Base-by-base conservation (phyloP, 2,888 invertebrate species). In the Leptogaster cylindrica region DNA sequence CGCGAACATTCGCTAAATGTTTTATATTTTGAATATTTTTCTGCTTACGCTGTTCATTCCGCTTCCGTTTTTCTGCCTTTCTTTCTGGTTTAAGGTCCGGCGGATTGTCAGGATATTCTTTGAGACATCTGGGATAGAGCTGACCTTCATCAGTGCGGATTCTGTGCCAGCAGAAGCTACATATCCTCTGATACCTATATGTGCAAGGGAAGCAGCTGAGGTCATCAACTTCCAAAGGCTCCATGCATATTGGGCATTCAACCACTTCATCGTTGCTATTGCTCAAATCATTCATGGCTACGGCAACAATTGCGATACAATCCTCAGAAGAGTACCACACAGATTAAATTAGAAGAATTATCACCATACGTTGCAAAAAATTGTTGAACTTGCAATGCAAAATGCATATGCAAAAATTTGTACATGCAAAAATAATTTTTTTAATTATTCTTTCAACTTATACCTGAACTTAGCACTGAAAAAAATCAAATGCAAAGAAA, bases 131-230 rank as follows among this genome's bases (percentile, higher is more conserved):
- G 71, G 99, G 99, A 83, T 99, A 99, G 73, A 97, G 85, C 69
- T 98, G 97, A 84, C 98, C 98, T 84, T 98, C 98, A 83, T 98
- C 97, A 77, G 97, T 97, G 79, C 97, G 89, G 82, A 99, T 96
- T 80, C 98, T 91, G 84, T 99, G 98, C 99, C 99, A 99, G 84
- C 99, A 99, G 86, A 99, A 99, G 80, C 98, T 89, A 83, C 99
- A 99, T 83, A 99, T 98, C 94, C 96, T 83, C 90, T 98, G 99
- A 85, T 99, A 99, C 77, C 97, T 97, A 86, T 99, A 99, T 80
- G 97, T 97, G 87, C 99, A 99, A 72, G 99, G 99, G 83, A 90
- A 99, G 85, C 99, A 99, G 83, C 95, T 95, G 76, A 98, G 87
- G 85, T 99, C 99, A 85, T 99, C 99, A 82, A 97, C 93, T 84